A percentile compares a stretch with the other conserved stretches of the same genome.
Conservation (phyloP, 2,888 invertebrate genomes). For the Pammene aurita region DNA sequence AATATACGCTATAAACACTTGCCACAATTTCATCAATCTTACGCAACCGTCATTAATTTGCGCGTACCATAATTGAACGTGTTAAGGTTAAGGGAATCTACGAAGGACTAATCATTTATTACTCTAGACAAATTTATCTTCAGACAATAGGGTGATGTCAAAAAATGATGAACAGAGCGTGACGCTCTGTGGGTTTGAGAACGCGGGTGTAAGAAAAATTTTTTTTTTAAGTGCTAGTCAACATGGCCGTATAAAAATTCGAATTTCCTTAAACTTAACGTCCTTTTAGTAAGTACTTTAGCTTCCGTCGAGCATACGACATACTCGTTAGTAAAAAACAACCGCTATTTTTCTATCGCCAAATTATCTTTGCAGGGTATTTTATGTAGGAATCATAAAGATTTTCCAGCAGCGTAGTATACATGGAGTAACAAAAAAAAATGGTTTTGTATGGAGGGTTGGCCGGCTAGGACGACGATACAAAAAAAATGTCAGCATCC, state of each 20-base stretch:
- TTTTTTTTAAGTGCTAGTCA: neutral
- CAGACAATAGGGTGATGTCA: slow-evolving; percentile 9
- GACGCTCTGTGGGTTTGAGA: slow-evolving; percentile 9
- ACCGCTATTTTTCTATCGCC: no score
- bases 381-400: no score
- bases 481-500: no score
- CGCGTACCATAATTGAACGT: slow-evolving; percentile 32
- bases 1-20: slow-evolving; percentile 14
- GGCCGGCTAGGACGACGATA: no score
- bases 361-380: no score
- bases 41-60: slow-evolving; percentile 23
- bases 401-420: no score
- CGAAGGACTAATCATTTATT: slow-evolving; percentile 27
- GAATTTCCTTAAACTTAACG: no score
- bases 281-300: no score
- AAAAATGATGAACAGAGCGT: slow-evolving; percentile 27
- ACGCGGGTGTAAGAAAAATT: neutral
- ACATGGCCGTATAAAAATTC: neutral
- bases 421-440: no score
- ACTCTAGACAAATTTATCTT: slow-evolving; percentile 29
- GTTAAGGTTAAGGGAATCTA: slow-evolving; percentile 26
- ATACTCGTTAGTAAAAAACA: no score
- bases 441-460: no score
- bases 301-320: no score
- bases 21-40: slow-evolving; percentile 26